These are phyloP conservation scores for Chitala chitala DNA, from an alignment of 2,113 vertebrate genomes.

Conservation along the genomic window DNA sequence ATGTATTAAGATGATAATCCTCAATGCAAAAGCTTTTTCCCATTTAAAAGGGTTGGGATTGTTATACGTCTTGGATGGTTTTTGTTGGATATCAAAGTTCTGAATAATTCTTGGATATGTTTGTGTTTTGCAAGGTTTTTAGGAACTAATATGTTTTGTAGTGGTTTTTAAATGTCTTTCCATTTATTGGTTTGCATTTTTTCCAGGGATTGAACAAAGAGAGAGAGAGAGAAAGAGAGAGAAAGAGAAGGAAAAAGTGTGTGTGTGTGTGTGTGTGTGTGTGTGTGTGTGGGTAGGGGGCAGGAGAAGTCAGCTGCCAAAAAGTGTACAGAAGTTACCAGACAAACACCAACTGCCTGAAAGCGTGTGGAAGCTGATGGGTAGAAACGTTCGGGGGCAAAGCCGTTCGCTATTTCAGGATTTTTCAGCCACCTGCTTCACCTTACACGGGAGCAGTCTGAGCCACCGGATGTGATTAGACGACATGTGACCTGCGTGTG, in stretches of 20 bases:
- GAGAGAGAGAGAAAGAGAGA: no score
- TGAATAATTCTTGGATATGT: constrained; percentile 42
- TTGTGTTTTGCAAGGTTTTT: constrained; percentile 46
- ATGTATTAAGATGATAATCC: constrained; percentile 21
- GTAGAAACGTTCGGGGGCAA: constrained; percentile 69
- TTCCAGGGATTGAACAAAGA: no score
- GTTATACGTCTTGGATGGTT: no score
- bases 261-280: no score
- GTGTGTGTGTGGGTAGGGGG: no score
- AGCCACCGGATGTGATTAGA: constrained; percentile 55
- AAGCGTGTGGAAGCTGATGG: constrained; percentile 69
- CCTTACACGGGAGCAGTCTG: constrained; percentile 48
- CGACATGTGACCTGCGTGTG: constrained; percentile 35
- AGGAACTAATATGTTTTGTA: constrained; percentile 56
- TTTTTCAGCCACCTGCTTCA: constrained; percentile 71
- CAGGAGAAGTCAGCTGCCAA: neutral
- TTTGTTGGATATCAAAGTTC: no score
- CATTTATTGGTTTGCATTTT: constrained; percentile 44
- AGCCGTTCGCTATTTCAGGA: constrained; percentile 74
- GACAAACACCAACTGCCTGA: constrained; percentile 60
- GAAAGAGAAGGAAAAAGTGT: no score
- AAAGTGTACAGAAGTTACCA: constrained; percentile 38
- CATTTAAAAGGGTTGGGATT: constrained; percentile 5
- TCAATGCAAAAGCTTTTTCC: constrained; percentile 26
- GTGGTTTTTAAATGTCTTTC: no score